Base-by-base conservation (phyloP, 2,888 invertebrate genomes). In the Seladonia tumulorum region DNA sequence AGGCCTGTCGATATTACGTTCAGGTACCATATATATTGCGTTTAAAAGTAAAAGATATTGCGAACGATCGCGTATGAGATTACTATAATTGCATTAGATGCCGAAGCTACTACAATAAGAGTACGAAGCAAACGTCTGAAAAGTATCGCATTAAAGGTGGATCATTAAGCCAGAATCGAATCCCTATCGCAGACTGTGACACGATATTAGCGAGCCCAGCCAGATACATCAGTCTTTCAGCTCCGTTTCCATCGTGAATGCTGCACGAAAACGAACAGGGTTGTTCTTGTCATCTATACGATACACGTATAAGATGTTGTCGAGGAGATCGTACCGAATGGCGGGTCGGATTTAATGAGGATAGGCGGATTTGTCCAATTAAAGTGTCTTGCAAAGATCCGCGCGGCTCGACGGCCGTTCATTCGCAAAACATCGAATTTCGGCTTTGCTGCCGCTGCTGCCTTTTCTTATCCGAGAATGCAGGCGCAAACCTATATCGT, bases 321-420 rank as follows among this genome's bases (percentile, higher is more conserved):
- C 70, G 80, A 79, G 60, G 84, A 72, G 83, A 88, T 83, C 80
- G 78, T 70, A 76, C 63, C 53, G 91, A 92, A 91, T 63, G 89
- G 90, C 92, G 90, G 89, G 86, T 84, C 84, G 92, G 94, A 94
- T 94, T 95, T 95, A 95, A 95, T 95, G 95, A 95, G 95, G 95
- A 95, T 95, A 95, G 95, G 95, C 94, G 95, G 95, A 95, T 95
- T 95, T 95, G 95, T 95, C 95, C 95, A 95, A 95, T 95, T 95
- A 95, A 95, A 95, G 95, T 94, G 95, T 94, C 95, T 95, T 94
- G 94, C 94, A 94, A 94, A 94, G 94, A 94, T 95, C 94, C 94
- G 93, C 93, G 92, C 91, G 68, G 87, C 73, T 86, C 90, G 90
- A 88, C 90, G 90, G 88, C 90, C 88, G 90, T 92, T 92, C 93